Evolutionary conservation across 1,140 invertebrate genomes (phyloP).

Genomic region (Helicorthomorpha holstii): DNA sequence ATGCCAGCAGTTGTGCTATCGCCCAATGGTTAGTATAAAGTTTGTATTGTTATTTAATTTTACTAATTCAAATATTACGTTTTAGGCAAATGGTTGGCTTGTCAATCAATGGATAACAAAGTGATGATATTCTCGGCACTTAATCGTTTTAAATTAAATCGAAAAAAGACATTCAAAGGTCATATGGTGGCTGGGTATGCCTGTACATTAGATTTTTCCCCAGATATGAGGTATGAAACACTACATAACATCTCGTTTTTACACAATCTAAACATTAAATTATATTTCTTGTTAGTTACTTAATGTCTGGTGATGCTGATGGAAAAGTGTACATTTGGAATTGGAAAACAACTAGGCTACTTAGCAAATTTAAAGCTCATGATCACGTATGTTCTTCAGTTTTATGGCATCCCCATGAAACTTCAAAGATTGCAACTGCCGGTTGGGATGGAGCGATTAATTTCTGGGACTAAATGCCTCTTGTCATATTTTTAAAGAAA

Average conservation of each 20-base stretch:
- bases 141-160: constrained; percentile 92
- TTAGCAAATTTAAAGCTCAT: constrained; percentile 97
- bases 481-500: too few species aligned
- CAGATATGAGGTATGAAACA: constrained; percentile 79
- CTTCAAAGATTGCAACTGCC: constrained; percentile 84
- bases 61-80: not conserved
- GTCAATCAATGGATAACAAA: constrained; percentile 99
- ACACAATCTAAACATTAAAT: not conserved
- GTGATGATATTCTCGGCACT: constrained; percentile 94
- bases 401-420: constrained; percentile 98
- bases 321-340: constrained; percentile 99
- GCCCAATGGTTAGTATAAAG: constrained; percentile 54
- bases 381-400: constrained; percentile 88
- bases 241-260: constrained; percentile 6
- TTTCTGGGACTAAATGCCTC: constrained; percentile 90
- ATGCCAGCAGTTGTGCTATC: constrained; percentile 90
- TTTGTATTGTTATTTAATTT: not conserved
- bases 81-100: constrained; percentile 83
- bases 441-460: constrained; percentile 98
- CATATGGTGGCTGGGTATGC: constrained; percentile 99
- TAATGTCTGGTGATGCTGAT: constrained; percentile 98
- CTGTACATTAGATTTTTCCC: constrained; percentile 91
- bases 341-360: constrained; percentile 96
- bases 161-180: constrained; percentile 93
- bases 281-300: constrained; percentile 50